These are phyloP conservation scores for Crotalus tigris DNA, from an alignment of 2,113 vertebrate species.

Conservation along the genomic window DNA sequence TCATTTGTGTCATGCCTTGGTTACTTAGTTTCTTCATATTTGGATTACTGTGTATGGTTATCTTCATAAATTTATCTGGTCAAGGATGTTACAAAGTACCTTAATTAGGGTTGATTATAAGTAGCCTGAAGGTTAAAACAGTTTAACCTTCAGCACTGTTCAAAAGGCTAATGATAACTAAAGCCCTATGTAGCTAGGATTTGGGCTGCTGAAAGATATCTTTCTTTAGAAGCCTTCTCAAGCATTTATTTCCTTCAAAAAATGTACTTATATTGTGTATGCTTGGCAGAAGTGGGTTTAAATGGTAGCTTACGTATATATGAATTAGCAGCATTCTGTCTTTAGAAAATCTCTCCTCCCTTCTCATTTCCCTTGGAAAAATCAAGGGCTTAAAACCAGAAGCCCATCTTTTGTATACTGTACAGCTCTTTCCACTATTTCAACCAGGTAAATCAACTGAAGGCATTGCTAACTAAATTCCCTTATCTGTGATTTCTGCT, in stretches of 20 bases:
- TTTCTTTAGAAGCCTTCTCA: not conserved
- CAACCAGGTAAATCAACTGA: not conserved
- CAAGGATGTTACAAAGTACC: not conserved
- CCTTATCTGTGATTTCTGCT: no score
- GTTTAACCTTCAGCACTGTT: not conserved
- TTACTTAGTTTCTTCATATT: not conserved
- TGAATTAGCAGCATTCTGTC: not conserved
- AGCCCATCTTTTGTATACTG: not conserved
- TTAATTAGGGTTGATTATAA: not conserved
- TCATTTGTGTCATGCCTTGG: not conserved
- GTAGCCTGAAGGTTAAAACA: not conserved
- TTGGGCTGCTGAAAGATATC: not conserved
- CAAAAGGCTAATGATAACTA: not conserved
- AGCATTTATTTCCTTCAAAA: not conserved
- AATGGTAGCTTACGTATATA: not conserved
- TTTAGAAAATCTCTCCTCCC: not conserved
- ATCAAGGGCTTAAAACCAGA: not conserved
- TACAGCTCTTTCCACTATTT: not conserved
- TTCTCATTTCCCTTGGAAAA: not conserved
- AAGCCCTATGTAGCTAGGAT: not conserved
- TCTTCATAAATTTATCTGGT: not conserved
- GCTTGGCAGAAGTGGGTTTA: not conserved
- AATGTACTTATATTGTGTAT: not conserved
- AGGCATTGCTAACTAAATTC: not conserved
- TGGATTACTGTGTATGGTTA: not conserved